Evolutionary conservation across 2,888 invertebrate genomes (phyloP).

Genomic region (Drosophila falleni): DNA sequence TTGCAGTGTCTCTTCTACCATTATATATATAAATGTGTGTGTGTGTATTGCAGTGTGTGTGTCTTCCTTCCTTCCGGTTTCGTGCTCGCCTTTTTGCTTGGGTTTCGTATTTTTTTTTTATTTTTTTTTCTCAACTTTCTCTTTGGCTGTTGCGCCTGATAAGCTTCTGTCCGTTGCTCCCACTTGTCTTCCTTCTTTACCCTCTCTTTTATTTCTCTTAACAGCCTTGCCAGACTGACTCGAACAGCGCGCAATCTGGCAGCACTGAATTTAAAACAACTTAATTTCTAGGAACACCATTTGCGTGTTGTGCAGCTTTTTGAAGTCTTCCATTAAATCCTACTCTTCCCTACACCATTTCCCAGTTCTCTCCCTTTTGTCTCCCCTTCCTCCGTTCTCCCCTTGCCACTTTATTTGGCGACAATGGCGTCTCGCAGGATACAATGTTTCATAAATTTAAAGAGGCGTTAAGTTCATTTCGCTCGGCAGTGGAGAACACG

Average conservation of each 20-base stretch:
- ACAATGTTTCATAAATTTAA: slow-evolving; percentile 74
- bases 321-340: not conserved
- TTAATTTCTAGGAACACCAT: not conserved
- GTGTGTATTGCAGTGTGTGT: slow-evolving; percentile 42
- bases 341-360: not conserved
- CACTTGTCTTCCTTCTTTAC: not conserved
- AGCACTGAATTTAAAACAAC: slow-evolving; percentile 15
- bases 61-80: slow-evolving; percentile 82
- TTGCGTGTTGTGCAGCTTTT: not conserved
- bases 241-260: slow-evolving; percentile 21
- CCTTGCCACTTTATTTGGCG: slow-evolving; percentile 17
- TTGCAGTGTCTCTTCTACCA: slow-evolving; percentile 18
- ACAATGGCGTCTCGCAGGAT: slow-evolving; percentile 45
- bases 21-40: slow-evolving; percentile 19
- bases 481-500: slow-evolving; percentile 27
- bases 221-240: slow-evolving; percentile 41
- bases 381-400: not conserved
- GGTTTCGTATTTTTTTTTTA: slow-evolving; percentile 32
- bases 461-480: slow-evolving; percentile 79
- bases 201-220: not conserved
- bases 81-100: slow-evolving; percentile 50
- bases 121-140: slow-evolving; percentile 45
- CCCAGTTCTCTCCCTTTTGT: not conserved
- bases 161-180: slow-evolving; percentile 43
- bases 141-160: slow-evolving; percentile 65